phyloP scores from a whole-genome alignment of 2,888 invertebrate species.

The Scaptodrosophila latifasciaeformis region DNA sequence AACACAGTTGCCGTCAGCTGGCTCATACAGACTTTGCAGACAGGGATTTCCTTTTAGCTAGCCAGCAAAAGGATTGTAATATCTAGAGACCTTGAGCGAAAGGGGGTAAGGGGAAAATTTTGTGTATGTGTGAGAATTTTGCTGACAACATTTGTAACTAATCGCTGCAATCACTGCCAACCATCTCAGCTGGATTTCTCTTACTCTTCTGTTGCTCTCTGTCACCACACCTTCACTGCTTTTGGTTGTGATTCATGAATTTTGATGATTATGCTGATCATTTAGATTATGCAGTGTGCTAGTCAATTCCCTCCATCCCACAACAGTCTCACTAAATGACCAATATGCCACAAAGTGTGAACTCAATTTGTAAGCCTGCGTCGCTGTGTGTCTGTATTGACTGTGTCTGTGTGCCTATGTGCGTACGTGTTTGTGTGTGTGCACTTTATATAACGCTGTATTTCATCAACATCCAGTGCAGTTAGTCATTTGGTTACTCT shows the following conservation, averaged over 20 bases:
- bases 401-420: not conserved
- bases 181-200: not conserved
- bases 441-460: not conserved
- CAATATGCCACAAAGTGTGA: constrained; percentile 48
- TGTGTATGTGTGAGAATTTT: not conserved
- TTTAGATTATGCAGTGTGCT: constrained; percentile 39
- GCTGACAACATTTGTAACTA: constrained; percentile 43
- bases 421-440: not conserved
- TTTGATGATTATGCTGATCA: constrained; percentile 62
- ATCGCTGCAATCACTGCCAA: constrained; percentile 35
- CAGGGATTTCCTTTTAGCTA: not conserved
- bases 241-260: constrained; percentile 52
- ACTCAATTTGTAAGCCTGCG: constrained; percentile 41
- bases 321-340: not conserved
- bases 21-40: not conserved
- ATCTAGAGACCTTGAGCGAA: too few species aligned
- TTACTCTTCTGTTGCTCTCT: not conserved
- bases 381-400: constrained; percentile 3
- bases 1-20: not conserved
- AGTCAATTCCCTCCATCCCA: constrained; percentile 11
- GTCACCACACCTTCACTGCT: not conserved
- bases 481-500: constrained; percentile 34
- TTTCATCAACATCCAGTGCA: constrained; percentile 35
- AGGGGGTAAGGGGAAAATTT: too few species aligned
- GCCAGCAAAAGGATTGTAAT: too few species aligned